Evolutionary conservation across 30 jellyfish, hydroid and myxozoan species (phyloP), one percentile per base, ranked within the genome.

Genomic region (Pelagia noctiluca): DNA sequence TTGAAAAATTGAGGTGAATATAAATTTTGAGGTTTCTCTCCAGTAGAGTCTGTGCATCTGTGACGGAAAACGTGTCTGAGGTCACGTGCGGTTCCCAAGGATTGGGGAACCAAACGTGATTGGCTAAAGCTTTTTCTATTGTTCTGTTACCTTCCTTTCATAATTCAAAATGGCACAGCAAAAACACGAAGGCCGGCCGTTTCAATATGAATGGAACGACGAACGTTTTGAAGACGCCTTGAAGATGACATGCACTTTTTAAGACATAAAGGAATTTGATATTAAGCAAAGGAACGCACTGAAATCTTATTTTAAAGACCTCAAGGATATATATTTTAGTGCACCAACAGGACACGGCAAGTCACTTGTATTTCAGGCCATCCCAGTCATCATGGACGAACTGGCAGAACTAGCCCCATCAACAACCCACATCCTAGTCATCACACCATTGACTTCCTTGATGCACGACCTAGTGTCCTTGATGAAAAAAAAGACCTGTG

Each of bases 331-430:
- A 11, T 75, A 75, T 36, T 75, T 75, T 35, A 75, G 87, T 57
- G 87, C 87, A 49, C 87, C 87, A 29, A 75, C 78, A 47, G 87
- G 87, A 13, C 50, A 75, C 36, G 87, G 87, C 32, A 75, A 75
- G 70, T 75, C 87, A 22, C 87, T 75, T 22, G 50, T 75, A 21
- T 75, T 47, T 53, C 87, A 50, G 78, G 76, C 78, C 64, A 50
- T 75, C 22, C 87, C 87, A n/a, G 22, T 53, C 63, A 33, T 75
- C 26, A 36, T 30, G 18, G 87, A 75, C 38, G 11, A 7, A 11
- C 50, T 75, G 87, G 25, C 30, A 71, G 87, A 53, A 18, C 46
- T n/a, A 21, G 52, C 30, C 79, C 25, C 63, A 10, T 50, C 31
- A 29, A 29, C 87, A 49, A 67, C 62, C 50, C 25, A 21, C 34